Percentiles rank a stretch among this genome's conserved stretches.
phyloP scores from a whole-genome alignment of 2,113 vertebrate species.

The Scomber japonicus region DNA sequence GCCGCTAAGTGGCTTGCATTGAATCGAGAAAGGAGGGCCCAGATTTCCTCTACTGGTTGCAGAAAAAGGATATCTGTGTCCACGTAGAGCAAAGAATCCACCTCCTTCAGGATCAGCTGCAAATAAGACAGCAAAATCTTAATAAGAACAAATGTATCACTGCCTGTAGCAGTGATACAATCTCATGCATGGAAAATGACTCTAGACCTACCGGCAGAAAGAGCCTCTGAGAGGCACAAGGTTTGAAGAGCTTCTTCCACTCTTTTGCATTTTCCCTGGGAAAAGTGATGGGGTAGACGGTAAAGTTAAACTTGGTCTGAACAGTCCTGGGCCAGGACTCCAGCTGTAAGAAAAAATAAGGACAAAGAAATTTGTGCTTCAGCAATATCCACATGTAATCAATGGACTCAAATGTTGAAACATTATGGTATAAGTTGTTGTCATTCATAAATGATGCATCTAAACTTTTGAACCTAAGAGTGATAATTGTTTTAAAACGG shows the following conservation, averaged over 20 bases:
- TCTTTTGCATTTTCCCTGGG: constrained; percentile 90
- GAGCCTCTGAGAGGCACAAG: constrained; percentile 96
- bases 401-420: neutral
- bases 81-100: constrained; percentile 95
- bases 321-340: constrained; percentile 86
- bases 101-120: constrained; percentile 93
- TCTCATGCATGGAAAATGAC: neutral
- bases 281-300: constrained; percentile 93
- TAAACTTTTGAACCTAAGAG: too few relatives aligned
- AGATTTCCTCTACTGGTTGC: constrained; percentile 94
- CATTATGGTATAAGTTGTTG: neutral
- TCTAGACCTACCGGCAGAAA: constrained; percentile 93
- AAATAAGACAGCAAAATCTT: neutral
- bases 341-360: constrained; percentile 82
- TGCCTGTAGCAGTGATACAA: neutral
- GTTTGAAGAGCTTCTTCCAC: constrained; percentile 98
- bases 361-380: neutral
- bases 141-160: neutral
- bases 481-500: too few relatives aligned
- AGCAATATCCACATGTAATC: neutral
- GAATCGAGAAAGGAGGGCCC: constrained; percentile 91
- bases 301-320: constrained; percentile 88
- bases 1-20: constrained; percentile 93
- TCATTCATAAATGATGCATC: neutral
- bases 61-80: constrained; percentile 97